A percentile compares a stretch with the other conserved stretches of the same genome.
Conservation (phyloP, 2,797 vertebrate genomes). For the Todus mexicanus region DNA sequence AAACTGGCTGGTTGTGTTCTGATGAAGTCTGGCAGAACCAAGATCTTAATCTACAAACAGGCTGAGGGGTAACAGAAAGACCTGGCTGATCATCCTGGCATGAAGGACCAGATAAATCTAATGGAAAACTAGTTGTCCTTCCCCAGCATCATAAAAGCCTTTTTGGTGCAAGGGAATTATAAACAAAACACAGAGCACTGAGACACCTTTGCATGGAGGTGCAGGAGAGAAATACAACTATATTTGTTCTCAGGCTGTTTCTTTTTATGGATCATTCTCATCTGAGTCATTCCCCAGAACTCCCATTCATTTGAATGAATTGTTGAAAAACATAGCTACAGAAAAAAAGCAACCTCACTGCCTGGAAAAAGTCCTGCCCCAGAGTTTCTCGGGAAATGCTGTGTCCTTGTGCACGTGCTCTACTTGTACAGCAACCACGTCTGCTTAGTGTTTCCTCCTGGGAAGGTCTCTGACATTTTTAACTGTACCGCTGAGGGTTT, state of each 20-base stretch:
- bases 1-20: background rate
- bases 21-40: background rate
- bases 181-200: background rate
- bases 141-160: background rate
- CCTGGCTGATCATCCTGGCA: background rate
- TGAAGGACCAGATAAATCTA: background rate
- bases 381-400: background rate
- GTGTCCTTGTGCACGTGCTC: background rate
- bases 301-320: constrained; percentile 5
- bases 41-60: background rate
- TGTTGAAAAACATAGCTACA: background rate
- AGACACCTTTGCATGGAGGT: background rate
- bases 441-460: background rate
- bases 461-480: constrained; percentile 4
- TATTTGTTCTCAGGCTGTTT: background rate
- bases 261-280: constrained; percentile 9
- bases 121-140: background rate
- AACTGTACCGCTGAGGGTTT: background rate
- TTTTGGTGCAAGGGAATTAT: background rate
- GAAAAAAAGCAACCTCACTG: background rate
- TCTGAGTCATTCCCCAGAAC: constrained; percentile 23
- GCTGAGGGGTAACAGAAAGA: background rate
- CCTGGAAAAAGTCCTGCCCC: background rate
- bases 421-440: background rate
- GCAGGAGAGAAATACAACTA: background rate